Evolutionary conservation across 2,113 vertebrate species (phyloP).

Genomic region (Ceyx margarethae): DNA sequence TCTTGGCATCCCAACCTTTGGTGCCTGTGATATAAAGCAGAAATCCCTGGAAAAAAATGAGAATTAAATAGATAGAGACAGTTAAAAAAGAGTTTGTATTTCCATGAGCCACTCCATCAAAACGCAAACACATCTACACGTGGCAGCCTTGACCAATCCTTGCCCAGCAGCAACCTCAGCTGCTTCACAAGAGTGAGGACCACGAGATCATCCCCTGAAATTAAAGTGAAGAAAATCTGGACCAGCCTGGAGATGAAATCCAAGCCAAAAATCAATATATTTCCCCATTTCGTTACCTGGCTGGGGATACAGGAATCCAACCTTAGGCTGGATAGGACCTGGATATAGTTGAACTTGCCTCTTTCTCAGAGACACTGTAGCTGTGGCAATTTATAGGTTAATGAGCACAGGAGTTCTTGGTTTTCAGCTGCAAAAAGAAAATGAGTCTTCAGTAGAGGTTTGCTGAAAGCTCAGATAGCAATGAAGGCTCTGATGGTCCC

Average conservation of each 20-base stretch:
- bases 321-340: not conserved
- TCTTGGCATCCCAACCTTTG: not conserved
- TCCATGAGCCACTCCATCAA: conserved; percentile 42
- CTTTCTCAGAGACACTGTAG: not conserved
- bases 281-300: conserved; percentile 38
- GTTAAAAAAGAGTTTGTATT: conserved; percentile 41
- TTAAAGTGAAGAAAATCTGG: conserved; percentile 48
- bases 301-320: conserved; percentile 33
- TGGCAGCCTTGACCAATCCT: not conserved
- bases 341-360: conserved; percentile 12
- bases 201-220: conserved; percentile 55
- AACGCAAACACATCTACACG: conserved; percentile 49
- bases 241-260: not conserved
- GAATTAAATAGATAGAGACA: conserved; percentile 50
- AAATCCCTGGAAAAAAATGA: conserved; percentile 48
- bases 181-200: not conserved
- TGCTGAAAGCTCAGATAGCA: conserved; percentile 7
- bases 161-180: not conserved
- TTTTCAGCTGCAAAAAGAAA: conserved; percentile 57
- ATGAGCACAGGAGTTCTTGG: conserved; percentile 3
- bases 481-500: conserved; percentile 9
- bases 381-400: conserved; percentile 43
- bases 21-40: conserved; percentile 28
- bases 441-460: not conserved
- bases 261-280: conserved; percentile 63